Conservation (phyloP, 2,888 invertebrate genomes). For the Mimas tiliae region DNA sequence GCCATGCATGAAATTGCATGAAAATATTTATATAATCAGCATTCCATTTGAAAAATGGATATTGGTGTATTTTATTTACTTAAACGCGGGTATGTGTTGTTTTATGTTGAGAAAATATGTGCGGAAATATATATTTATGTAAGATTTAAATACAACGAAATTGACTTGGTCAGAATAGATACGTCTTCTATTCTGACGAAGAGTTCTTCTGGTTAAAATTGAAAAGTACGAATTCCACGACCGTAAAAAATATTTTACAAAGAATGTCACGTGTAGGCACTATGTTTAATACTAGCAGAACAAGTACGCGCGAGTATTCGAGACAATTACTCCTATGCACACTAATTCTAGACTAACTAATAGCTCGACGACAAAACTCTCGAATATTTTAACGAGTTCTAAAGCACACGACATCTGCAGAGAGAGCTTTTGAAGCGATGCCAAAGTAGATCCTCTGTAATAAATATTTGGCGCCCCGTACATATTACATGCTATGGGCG, state of each 20-base stretch:
- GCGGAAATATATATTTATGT: too few species aligned
- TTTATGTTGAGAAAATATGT: not conserved
- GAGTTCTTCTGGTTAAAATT: too few species aligned
- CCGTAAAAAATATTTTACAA: too few species aligned
- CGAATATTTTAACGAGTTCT: conserved; percentile 43
- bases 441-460: conserved; percentile 43
- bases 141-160: too few species aligned
- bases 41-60: not conserved
- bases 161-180: too few species aligned
- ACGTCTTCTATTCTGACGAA: too few species aligned
- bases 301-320: not conserved
- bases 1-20: not conserved
- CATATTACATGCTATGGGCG: conserved; percentile 10
- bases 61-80: not conserved
- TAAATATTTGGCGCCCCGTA: conserved; percentile 36
- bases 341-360: conserved; percentile 2
- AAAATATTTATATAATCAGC: not conserved
- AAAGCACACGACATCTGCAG: conserved; percentile 51
- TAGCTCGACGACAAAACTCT: conserved; percentile 19
- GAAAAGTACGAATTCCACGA: too few species aligned
- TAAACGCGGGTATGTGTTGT: not conserved
- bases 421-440: conserved; percentile 55
- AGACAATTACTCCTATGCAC: not conserved
- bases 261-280: too few species aligned
- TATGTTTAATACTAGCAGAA: not conserved